Evolutionary conservation across 2,113 vertebrate species (phyloP).

Genomic region (Tragelaphus strepsiceros): DNA sequence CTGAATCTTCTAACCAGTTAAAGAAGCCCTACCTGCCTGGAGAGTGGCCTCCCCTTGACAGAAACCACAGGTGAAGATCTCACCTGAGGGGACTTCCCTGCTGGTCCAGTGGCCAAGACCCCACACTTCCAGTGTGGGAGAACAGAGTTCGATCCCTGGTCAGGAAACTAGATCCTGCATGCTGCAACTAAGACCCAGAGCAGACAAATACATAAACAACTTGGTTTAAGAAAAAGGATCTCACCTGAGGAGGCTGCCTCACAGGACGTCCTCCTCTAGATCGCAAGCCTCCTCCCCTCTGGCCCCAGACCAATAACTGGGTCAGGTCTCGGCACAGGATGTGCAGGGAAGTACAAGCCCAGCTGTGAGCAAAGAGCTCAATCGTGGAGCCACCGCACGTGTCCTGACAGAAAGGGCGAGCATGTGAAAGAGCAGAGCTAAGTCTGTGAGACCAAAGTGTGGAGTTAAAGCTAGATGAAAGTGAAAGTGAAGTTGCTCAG

Average conservation of each 20-base stretch:
- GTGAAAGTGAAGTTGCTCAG: background rate
- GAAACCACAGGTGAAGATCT: background rate
- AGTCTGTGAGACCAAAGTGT: background rate
- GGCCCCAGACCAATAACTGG: background rate
- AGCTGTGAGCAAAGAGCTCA: background rate
- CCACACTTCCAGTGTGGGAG: background rate
- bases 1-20: background rate
- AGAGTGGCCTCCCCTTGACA: background rate
- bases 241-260: background rate
- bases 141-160: background rate
- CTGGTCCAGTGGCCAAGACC: background rate
- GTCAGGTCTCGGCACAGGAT: background rate
- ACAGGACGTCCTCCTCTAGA: background rate
- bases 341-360: background rate
- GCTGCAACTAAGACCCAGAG: background rate
- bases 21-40: background rate
- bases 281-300: background rate
- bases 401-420: background rate
- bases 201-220: background rate
- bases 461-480: background rate
- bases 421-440: background rate
- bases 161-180: background rate
- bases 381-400: fast-evolving
- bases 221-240: background rate
- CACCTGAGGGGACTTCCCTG: background rate